phyloP scores from a whole-genome alignment of 1,140 invertebrate genomes.

The Drosophila quadrilineata region DNA sequence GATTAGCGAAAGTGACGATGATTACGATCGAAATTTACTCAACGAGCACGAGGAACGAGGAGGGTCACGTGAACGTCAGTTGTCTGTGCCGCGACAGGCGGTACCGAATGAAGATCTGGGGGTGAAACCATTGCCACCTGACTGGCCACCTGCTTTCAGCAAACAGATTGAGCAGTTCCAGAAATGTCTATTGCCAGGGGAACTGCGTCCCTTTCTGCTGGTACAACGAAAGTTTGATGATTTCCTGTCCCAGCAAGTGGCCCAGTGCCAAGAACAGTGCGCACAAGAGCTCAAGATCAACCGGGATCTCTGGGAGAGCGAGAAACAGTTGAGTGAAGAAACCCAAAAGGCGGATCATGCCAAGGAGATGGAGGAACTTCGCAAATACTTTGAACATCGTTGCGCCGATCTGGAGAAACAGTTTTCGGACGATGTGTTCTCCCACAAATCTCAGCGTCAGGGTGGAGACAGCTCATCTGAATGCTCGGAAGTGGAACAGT shows the following conservation, averaged over 20 bases:
- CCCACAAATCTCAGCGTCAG: slow-evolving; percentile 84
- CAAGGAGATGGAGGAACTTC: slow-evolving; percentile 88
- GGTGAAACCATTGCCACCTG: slow-evolving; percentile 59
- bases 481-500: slow-evolving; percentile 65
- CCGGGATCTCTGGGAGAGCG: slow-evolving; percentile 74
- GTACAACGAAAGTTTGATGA: slow-evolving; percentile 83
- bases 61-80: slow-evolving; percentile 74
- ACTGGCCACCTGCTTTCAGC: slow-evolving; percentile 74
- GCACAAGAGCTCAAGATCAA: slow-evolving; percentile 82
- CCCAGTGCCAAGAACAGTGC: slow-evolving; percentile 81
- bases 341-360: slow-evolving; percentile 85
- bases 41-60: slow-evolving; percentile 70
- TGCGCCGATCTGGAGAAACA: slow-evolving; percentile 89
- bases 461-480: slow-evolving; percentile 67
- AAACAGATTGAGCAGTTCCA: slow-evolving; percentile 80
- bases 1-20: slow-evolving; percentile 78
- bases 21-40: slow-evolving; percentile 63
- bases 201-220: slow-evolving; percentile 79
- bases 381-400: slow-evolving; percentile 90
- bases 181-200: slow-evolving; percentile 80
- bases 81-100: slow-evolving; percentile 40
- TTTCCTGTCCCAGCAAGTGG: slow-evolving; percentile 82
- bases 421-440: slow-evolving; percentile 87
- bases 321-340: slow-evolving; percentile 57
- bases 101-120: slow-evolving; percentile 46